These are phyloP conservation scores for Psittacula echo DNA, from an alignment of 2,797 vertebrate genomes.

Conservation along the genomic window DNA sequence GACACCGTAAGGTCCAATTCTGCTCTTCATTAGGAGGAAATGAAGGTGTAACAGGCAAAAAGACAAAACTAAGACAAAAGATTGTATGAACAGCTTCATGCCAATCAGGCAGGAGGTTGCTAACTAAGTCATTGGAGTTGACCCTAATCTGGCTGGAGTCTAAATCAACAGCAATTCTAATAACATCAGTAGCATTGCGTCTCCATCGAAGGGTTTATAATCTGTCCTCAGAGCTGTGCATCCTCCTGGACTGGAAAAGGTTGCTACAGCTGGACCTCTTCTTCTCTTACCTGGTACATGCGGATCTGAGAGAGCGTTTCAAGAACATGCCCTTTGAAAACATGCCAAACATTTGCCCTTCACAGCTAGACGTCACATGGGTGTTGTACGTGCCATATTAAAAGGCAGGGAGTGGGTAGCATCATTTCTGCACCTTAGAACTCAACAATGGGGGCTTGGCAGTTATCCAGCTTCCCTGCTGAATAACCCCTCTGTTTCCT, in stretches of 20 bases:
- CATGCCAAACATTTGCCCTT: neutral
- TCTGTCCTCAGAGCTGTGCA: neutral
- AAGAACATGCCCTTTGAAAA: neutral
- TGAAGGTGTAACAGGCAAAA: neutral
- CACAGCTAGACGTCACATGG: neutral
- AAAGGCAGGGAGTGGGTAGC: neutral
- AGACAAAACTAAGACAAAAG: neutral
- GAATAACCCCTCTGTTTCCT: neutral
- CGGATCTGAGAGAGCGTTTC: neutral
- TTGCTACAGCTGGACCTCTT: neutral
- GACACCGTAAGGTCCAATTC: neutral
- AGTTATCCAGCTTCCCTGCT: neutral
- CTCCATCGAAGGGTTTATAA: neutral
- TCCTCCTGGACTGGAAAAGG: neutral
- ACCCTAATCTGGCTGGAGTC: neutral
- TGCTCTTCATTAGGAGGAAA: slow-evolving; percentile 18
- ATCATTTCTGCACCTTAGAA: neutral
- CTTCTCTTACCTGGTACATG: neutral
- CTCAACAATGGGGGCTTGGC: neutral
- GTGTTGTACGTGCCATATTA: neutral
- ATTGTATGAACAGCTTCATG: neutral
- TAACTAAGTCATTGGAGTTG: neutral
- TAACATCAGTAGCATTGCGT: neutral
- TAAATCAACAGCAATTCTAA: neutral
- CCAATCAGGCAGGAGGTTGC: neutral